Evolutionary conservation across 2,113 vertebrate species (phyloP), one percentile per base, ranked within the genome.

Genomic region (Hippocampus barbouri): DNA sequence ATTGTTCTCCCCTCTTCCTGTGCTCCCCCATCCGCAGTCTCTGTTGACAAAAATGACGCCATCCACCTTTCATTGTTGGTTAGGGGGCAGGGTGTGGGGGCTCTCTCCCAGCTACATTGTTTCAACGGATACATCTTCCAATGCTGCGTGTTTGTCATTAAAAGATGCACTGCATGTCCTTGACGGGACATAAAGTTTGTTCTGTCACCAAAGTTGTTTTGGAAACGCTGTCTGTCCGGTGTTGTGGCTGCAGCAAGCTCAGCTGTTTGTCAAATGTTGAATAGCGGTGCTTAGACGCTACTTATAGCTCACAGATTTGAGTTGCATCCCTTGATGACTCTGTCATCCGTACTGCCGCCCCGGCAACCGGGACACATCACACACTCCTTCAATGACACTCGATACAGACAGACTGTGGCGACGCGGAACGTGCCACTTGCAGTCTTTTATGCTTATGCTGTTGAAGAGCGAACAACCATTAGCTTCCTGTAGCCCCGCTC

Each of bases 1-100:
- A 89, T 91, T 92, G 88, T 91, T 89, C 87, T 80, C 54, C 76
- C 79, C 75, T 86, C 83, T 91, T 92, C 91, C 89, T 90, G 83
- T 86, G 25, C 75, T 40, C 66, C 74, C 73, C 68, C 62, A 53
- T 73, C 65, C 71, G 68, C 74, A 74, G 20, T 38, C 68, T 68
- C 49, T 72, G 53, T 71, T 78, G 66, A 68, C 16, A 73, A 54
- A 67, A 83, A 73, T 73, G 69, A 83, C 14, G 75, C 80, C 78
- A 84, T 78, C 70, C 25, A 77, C 73, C 85, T 85, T 81, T 80
- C 70, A 69, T 87, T 34, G 79, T 69, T 66, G 66, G 34, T 38
- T 38, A 6, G 34, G 34, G 34, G 34, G 34, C 0, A 6, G 75
- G 64, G 64, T 27, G 40, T 27, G 70, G 64, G 69, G 15, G 25